Base-by-base conservation (phyloP, 2,888 invertebrate species). In the Caenorhabditis auriculariae region DNA sequence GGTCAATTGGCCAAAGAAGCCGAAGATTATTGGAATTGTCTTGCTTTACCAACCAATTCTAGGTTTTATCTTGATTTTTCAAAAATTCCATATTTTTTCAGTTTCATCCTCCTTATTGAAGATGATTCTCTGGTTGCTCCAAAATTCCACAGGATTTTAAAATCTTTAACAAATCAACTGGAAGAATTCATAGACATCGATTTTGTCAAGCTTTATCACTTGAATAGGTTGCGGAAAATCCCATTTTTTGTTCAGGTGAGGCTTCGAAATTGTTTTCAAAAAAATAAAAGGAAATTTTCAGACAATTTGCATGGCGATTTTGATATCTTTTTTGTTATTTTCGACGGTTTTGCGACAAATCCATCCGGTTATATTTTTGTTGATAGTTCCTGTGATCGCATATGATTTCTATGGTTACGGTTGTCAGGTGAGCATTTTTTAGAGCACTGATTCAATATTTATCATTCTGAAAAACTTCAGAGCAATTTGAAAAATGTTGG, bases 161-260 rank as follows among this genome's bases (percentile, higher is more conserved):
- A 49, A 17, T 64, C 67, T 3, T 28, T 74, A 3, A 48, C 65
- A 6, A 7, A 4, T 2, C 62, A 57, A n/a, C 41, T 74, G 3
- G 59, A 67, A 24, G 9, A 44, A 7, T 27, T 51, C 19, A 21
- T 39, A 32, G 28, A 52, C 9, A 41, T 69, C 4, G 71, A 69
- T 51, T 74, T 54, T 44, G 71, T 74, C 9, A 74, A 74, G 43
- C 46, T 74, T 17, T 74, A 64, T 42, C 74, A 74, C 50, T 73
- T 71, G 4, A 57, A 54, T 41, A 35, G 50, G 32, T 50, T 74
- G 7, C 44, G 74, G 6, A 72, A 72, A 45, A 9, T 74, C 4
- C 74, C 74, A 1, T 69, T 61, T 9, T 45, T 48, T 21, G 41
- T 61, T 15, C 49, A 69, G 38, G 67, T 66, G 7, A 32, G 54